Evolutionary conservation across 2,888 invertebrate genomes (phyloP), one percentile per base, ranked within the genome.

Genomic region (Stomorhina lunata): DNA sequence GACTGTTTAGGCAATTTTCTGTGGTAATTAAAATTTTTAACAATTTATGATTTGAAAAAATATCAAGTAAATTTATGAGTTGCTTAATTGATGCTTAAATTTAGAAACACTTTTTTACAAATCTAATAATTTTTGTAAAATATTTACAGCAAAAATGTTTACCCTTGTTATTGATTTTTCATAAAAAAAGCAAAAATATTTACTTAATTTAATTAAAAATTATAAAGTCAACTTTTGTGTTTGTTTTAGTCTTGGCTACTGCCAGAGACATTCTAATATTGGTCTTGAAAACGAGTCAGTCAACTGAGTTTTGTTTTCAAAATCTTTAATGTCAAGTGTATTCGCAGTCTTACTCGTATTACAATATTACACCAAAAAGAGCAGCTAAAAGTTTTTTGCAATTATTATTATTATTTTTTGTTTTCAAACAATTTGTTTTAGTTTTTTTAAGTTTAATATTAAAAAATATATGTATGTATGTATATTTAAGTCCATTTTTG

Each of bases 271-370:
- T 69, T 77, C 69, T 61, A 77, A 53, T 17, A 5, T 34, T 55
- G 53, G 61, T 34, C 77, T 69, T 77, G 61, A 63, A 69, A 61
- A n/a, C 34, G n/a, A 61, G 17, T 32, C 69, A 69, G 37, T n/a
- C 63, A 7, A 22, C 10, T 50, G 40, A 22, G 25, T 69, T 37
- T 32, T 81, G 68, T 43, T 68, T 75, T 71, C 75, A n/a, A n/a
- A n/a, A n/a, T 69, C 65, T 75, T 77, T 79, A 82, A 79, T 82
- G 82, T 82, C 82, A 82, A 82, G 82, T 82, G 66, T 76, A 48
- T 15, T n/a, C 25, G 15, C 15, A 20, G n/a, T n/a, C n/a, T n/a
- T n/a, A n/a, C n/a, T n/a, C n/a, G n/a, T n/a, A n/a, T n/a, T n/a
- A n/a, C n/a, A n/a, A n/a, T n/a, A n/a, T n/a, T n/a, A n/a, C n/a